Percentiles rank a stretch among this genome's conserved stretches.
Conservation (phyloP, 1,140 invertebrate genomes). For the Coboldia fuscipes region DNA sequence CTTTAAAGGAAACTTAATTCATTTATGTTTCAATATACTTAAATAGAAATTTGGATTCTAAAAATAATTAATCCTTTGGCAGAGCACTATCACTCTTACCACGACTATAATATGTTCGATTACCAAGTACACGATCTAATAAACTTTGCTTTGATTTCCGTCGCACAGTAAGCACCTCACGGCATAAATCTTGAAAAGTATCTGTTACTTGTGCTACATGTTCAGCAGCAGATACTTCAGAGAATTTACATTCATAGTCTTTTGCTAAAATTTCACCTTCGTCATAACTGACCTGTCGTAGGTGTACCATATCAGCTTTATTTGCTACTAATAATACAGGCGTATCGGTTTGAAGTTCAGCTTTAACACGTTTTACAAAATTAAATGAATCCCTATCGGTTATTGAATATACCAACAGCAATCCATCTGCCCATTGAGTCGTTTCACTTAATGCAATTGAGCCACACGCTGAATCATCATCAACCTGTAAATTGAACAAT, state of each 20-base stretch:
- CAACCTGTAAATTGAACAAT: not conserved
- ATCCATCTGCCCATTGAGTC: conserved; percentile 72
- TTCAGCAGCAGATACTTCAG: conserved; percentile 76
- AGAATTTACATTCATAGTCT: conserved; percentile 68
- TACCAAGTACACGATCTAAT: conserved; percentile 57
- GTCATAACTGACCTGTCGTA: conserved; percentile 68
- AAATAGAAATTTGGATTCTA: too few relatives aligned
- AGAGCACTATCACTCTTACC: conserved; percentile 70
- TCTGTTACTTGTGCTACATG: conserved; percentile 60
- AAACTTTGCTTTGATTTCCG: conserved; percentile 67
- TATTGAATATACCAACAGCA: conserved; percentile 78
- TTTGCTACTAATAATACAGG: conserved; percentile 48
- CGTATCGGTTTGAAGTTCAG: conserved; percentile 40
- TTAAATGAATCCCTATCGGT: conserved; percentile 73
- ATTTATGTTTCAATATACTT: too few relatives aligned
- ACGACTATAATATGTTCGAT: conserved; percentile 45
- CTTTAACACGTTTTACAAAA: conserved; percentile 57
- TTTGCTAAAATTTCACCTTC: conserved; percentile 76
- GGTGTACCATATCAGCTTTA: conserved; percentile 80
- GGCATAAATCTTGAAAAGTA: conserved; percentile 63
- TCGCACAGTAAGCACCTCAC: conserved; percentile 52
- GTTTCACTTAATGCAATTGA: conserved; percentile 40
- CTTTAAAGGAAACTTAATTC: too few relatives aligned
- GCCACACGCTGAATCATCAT: not conserved
- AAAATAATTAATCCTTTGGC: conserved; percentile 63